These are phyloP conservation scores for Egretta garzetta DNA, from an alignment of 2,113 vertebrate species.

Conservation along the genomic window DNA sequence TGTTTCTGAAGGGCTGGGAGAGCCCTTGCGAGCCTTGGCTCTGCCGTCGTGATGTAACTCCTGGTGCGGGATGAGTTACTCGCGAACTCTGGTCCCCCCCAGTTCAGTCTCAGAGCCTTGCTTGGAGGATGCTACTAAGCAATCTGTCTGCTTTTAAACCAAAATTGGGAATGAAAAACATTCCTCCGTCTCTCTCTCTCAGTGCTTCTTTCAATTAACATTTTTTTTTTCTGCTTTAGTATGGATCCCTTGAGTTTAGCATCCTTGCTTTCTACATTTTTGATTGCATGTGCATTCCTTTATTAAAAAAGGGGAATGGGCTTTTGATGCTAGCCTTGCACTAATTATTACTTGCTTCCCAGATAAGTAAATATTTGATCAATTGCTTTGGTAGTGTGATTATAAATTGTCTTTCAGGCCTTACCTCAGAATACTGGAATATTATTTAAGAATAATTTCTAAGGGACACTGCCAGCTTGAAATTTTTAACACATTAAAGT, in stretches of 20 bases:
- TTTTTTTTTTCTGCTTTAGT: constrained; percentile 28
- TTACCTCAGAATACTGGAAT: not conserved
- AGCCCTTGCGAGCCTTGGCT: not conserved
- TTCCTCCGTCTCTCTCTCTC: not conserved
- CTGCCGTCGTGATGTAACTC: not conserved
- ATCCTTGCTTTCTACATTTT: constrained; percentile 23
- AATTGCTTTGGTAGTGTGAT: not conserved
- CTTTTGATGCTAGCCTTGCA: not conserved
- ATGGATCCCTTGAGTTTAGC: constrained; percentile 50
- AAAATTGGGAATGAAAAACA: constrained; percentile 18
- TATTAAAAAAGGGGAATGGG: constrained; percentile 6
- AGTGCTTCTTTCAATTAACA: constrained; percentile 38
- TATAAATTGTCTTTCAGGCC: constrained; percentile 10
- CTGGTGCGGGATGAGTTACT: not conserved
- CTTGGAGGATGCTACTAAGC: not conserved
- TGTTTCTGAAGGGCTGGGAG: constrained; percentile 55
- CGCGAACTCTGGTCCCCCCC: not conserved
- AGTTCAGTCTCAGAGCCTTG: not conserved
- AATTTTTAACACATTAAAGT: not conserved
- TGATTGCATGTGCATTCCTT: constrained; percentile 37
- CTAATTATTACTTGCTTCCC: constrained; percentile 34
- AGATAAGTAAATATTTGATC: constrained; percentile 54
- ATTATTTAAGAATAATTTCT: constrained; percentile 1
- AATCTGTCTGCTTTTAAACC: constrained; percentile 40
- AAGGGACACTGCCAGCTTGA: not conserved